phyloP scores from a whole-genome alignment of 2,888 invertebrate genomes.

The Stomorhina lunata region DNA sequence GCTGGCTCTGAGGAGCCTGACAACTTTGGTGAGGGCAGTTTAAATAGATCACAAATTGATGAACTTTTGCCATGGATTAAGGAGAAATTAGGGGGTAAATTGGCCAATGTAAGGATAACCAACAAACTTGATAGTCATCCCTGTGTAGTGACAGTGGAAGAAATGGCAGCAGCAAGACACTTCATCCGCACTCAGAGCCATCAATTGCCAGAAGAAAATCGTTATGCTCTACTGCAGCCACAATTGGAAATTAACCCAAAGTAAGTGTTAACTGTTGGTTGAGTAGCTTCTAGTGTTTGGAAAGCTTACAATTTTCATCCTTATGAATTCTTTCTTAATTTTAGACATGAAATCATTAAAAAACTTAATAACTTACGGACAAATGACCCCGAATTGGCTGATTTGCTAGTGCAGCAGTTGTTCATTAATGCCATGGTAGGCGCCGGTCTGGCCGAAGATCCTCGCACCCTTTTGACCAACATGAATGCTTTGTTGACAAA shows the following conservation, averaged over 20 bases:
- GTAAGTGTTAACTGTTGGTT: conserved; percentile 80
- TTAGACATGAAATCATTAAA: conserved; percentile 92
- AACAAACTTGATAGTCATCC: conserved; percentile 93
- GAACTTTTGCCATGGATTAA: conserved; percentile 90
- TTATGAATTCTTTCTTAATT: conserved; percentile 71
- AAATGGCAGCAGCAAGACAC: conserved; percentile 98
- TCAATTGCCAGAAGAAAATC: conserved; percentile 89
- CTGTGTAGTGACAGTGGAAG: conserved; percentile 96
- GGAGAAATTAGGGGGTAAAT: conserved; percentile 87
- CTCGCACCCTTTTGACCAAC: conserved; percentile 89
- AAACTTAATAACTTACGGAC: conserved; percentile 89
- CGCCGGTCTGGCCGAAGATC: conserved; percentile 96
- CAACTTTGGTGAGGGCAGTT: conserved; percentile 84
- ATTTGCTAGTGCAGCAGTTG: conserved; percentile 92
- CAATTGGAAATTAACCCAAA: conserved; percentile 96
- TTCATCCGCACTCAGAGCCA: conserved; percentile 94
- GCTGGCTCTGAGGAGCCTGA: conserved; percentile 82
- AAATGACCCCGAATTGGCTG: conserved; percentile 89
- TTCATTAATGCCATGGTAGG: conserved; percentile 97
- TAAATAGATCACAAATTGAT: conserved; percentile 88
- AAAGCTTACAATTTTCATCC: background rate
- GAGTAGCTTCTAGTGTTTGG: background rate
- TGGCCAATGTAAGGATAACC: conserved; percentile 90
- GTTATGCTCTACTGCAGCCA: conserved; percentile 92
- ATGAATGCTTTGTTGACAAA: conserved; percentile 92